Conservation (phyloP, 2,797 vertebrate genomes). For the Aeoliscus strigatus region DNA sequence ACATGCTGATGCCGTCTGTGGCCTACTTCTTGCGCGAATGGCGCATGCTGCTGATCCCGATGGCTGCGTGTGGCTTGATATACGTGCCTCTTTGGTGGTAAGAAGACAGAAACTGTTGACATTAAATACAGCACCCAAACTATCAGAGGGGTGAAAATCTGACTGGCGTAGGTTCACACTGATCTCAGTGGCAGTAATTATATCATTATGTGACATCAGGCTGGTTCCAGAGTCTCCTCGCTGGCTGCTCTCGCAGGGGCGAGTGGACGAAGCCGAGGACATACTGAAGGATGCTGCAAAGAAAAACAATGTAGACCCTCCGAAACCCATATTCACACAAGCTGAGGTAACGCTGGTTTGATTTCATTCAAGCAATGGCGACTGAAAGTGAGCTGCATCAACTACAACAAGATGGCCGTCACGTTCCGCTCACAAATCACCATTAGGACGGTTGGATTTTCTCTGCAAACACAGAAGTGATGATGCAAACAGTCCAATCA, state of each 20-base stretch:
- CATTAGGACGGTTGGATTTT: too few species aligned
- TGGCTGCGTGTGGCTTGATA: conserved; percentile 74
- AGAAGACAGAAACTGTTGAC: conserved; percentile 6
- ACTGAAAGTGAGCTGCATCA: too few species aligned
- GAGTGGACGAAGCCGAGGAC: conserved; percentile 81
- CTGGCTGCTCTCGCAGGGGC: conserved; percentile 86
- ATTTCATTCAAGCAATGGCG: too few species aligned
- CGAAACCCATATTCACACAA: conserved; percentile 77
- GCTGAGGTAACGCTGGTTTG: too few species aligned
- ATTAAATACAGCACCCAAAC: too few species aligned
- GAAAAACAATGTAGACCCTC: conserved; percentile 73
- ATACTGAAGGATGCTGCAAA: conserved; percentile 81
- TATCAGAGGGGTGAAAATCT: too few species aligned
- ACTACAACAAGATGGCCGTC: too few species aligned
- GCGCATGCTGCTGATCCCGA: conserved; percentile 75
- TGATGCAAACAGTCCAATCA: too few species aligned
- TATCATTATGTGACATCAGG: conserved; percentile 64
- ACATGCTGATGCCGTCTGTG: conserved; percentile 79
- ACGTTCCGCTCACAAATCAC: too few species aligned
- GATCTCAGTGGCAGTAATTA: not conserved
- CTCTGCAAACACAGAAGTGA: too few species aligned
- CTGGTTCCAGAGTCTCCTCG: conserved; percentile 88
- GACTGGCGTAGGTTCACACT: too few species aligned
- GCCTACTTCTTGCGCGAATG: conserved; percentile 82
- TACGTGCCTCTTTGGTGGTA: conserved; percentile 83